A percentile compares a stretch with the other conserved stretches of the same genome.
phyloP scores from a whole-genome alignment of 2,797 vertebrate genomes.

The Pseudotriccus pelzelni region DNA sequence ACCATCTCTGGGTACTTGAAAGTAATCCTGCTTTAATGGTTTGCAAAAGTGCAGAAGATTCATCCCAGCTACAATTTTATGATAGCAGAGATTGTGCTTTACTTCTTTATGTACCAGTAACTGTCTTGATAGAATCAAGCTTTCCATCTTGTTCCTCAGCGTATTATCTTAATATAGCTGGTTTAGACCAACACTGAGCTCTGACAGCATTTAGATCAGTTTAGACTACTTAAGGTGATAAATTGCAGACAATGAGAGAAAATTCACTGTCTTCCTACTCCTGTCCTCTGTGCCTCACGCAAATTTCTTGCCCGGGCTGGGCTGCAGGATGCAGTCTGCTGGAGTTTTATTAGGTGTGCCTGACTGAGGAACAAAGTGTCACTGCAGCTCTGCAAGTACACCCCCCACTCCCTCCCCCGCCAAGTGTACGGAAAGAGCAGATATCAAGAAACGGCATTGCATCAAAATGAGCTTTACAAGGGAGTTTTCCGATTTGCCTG shows the following conservation, averaged over 20 bases:
- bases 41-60: neutral
- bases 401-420: rapidly evolving
- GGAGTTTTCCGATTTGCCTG: neutral
- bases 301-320: neutral
- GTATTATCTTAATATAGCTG: neutral
- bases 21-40: neutral
- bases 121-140: neutral
- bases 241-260: neutral
- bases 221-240: neutral
- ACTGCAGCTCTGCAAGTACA: neutral
- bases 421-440: neutral
- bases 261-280: neutral
- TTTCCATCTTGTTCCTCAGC: neutral
- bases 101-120: neutral
- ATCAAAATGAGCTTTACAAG: neutral
- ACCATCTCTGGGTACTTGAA: neutral
- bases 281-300: neutral
- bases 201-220: neutral
- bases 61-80: neutral
- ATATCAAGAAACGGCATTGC: neutral
- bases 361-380: neutral
- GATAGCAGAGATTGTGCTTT: neutral
- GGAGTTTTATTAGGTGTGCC: neutral
- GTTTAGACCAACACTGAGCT: neutral
- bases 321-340: neutral